Evolutionary conservation across 2,888 invertebrate genomes (phyloP).

Genomic region (Apotomis capreana): DNA sequence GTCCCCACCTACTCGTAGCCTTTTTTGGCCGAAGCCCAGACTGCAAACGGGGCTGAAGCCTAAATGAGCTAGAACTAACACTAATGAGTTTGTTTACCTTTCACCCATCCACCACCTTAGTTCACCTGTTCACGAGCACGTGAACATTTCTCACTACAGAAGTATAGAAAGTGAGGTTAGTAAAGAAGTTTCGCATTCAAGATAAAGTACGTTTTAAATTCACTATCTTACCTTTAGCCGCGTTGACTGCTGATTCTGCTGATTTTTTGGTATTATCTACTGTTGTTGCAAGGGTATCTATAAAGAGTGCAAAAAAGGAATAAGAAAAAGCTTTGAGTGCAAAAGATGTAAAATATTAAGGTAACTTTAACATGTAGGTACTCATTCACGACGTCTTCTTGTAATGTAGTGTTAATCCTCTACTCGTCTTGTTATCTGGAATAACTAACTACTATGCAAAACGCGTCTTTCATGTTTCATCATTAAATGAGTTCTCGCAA

Average conservation of each 20-base stretch:
- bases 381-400: slow-evolving; percentile 9
- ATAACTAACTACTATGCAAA: slow-evolving; percentile 8
- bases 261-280: slow-evolving; percentile 76
- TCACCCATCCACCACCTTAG: slow-evolving; percentile 34
- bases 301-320: slow-evolving; percentile 45
- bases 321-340: slow-evolving; percentile 23
- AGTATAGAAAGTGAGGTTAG: slow-evolving; percentile 30
- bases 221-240: slow-evolving; percentile 69
- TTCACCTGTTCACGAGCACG: slow-evolving; percentile 18
- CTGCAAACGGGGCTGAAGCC: not conserved
- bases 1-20: slow-evolving; percentile 15
- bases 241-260: slow-evolving; percentile 73
- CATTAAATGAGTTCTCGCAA: too few species aligned
- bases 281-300: slow-evolving; percentile 74
- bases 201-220: not conserved
- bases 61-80: not conserved
- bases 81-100: slow-evolving; percentile 38
- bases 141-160: slow-evolving; percentile 28
- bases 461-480: not conserved
- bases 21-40: slow-evolving; percentile 31
- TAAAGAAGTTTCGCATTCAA: slow-evolving; percentile 16
- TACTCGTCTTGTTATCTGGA: not conserved
- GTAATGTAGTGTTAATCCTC: not conserved
- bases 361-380: not conserved
- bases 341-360: not conserved